Conservation (phyloP, 2,888 invertebrate species). For the Ormia ochracea region DNA sequence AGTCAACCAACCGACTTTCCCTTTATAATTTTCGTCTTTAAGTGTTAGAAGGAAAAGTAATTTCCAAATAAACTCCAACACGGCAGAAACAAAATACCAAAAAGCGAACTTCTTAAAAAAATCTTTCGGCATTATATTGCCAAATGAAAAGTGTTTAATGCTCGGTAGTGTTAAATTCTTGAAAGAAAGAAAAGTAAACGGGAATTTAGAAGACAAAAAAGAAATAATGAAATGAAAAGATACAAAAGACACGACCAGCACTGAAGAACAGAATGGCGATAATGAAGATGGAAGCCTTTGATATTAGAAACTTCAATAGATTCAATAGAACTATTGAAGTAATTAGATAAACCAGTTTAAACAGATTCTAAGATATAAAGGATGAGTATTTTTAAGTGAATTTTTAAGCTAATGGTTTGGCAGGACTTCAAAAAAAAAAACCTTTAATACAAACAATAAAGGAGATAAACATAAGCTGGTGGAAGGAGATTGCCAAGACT, state of each 20-base stretch:
- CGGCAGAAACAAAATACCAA: conserved; percentile 1
- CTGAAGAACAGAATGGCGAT: conserved; percentile 48
- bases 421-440: conserved; percentile 20
- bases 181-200: conserved; percentile 4
- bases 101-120: conserved; percentile 35
- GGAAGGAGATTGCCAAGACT: neutral
- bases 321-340: conserved; percentile 60
- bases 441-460: conserved; percentile 24
- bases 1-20: neutral
- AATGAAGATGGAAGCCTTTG: conserved; percentile 60
- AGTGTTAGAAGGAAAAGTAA: conserved; percentile 46
- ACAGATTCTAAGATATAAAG: conserved; percentile 31
- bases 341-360: conserved; percentile 57
- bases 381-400: conserved; percentile 53
- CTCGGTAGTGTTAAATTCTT: conserved; percentile 54
- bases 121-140: conserved; percentile 9
- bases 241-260: conserved; percentile 29
- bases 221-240: conserved; percentile 54
- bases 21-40: conserved; percentile 39
- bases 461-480: neutral
- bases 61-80: conserved; percentile 39
- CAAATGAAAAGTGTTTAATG: conserved; percentile 44
- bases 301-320: conserved; percentile 60
- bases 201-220: conserved; percentile 47
- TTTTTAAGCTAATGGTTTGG: conserved; percentile 44